phyloP scores from a whole-genome alignment of 2,888 invertebrate genomes.

The Lasioglossum figueresi region DNA sequence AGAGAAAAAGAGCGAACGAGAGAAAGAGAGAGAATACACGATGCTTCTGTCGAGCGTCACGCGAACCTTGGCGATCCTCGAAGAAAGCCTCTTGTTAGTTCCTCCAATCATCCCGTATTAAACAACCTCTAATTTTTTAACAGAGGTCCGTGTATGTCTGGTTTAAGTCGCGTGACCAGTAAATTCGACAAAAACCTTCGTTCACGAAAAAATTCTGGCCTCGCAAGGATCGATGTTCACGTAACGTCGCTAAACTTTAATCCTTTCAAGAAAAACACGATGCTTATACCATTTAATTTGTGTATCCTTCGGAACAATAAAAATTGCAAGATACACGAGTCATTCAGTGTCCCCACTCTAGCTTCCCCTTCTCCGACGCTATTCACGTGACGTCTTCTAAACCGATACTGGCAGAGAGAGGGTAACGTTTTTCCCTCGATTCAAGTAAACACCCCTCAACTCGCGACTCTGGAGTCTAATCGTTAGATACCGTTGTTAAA shows the following conservation, averaged over 20 bases:
- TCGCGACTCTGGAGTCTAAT: background rate
- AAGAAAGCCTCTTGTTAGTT: slow-evolving; percentile 63
- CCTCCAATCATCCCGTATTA: slow-evolving; percentile 54
- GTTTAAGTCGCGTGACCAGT: slow-evolving; percentile 24
- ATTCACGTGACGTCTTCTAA: too few relatives aligned
- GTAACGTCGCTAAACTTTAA: background rate
- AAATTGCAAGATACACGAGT: background rate
- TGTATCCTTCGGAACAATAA: background rate
- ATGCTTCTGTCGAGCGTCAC: slow-evolving; percentile 60
- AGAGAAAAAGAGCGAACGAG: background rate
- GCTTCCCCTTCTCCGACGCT: too few relatives aligned
- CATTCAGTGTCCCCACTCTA: too few relatives aligned
- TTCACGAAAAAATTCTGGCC: background rate
- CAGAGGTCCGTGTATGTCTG: slow-evolving; percentile 31
- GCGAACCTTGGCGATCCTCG: slow-evolving; percentile 51
- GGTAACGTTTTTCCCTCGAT: too few relatives aligned
- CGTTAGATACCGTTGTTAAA: background rate
- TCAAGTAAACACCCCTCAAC: too few relatives aligned
- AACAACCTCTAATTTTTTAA: slow-evolving; percentile 62
- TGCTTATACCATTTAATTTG: background rate
- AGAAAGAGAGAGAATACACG: background rate
- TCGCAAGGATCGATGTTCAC: background rate
- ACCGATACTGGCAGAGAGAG: too few relatives aligned
- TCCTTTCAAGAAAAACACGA: background rate
- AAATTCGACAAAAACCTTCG: background rate